These are phyloP conservation scores for Penaeus japonicus DNA, from an alignment of 1,140 invertebrate genomes.

Conservation along the genomic window DNA sequence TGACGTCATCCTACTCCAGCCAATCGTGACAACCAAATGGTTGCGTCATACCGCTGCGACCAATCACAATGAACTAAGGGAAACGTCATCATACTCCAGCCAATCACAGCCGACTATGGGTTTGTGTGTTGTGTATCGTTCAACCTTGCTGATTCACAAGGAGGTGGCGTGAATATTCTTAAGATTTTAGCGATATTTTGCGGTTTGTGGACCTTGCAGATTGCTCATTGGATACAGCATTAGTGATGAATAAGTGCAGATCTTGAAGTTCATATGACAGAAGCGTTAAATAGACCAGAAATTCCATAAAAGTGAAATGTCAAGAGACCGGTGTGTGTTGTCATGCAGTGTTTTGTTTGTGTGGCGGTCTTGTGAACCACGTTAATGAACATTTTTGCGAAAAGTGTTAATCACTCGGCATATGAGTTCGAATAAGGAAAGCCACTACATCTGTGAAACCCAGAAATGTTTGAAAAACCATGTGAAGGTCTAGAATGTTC, in stretches of 20 bases:
- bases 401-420: too few relatives aligned
- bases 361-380: too few relatives aligned
- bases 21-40: too few relatives aligned
- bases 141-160: constrained; percentile 41
- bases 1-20: constrained; percentile 17
- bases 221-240: not conserved
- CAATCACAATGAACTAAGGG: not conserved
- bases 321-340: not conserved
- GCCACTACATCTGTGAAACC: too few relatives aligned
- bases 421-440: too few relatives aligned
- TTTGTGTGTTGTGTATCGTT: constrained; percentile 34
- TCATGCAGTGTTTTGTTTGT: constrained; percentile 3
- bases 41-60: not conserved
- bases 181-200: not conserved
- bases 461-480: not conserved
- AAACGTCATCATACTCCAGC: constrained; percentile 15
- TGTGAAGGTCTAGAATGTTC: constrained; percentile 28
- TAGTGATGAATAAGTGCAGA: not conserved
- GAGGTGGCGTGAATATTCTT: not conserved
- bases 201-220: not conserved
- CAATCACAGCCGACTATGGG: not conserved
- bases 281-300: not conserved
- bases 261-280: not conserved
- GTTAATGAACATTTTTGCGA: too few relatives aligned
- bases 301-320: not conserved